These are phyloP conservation scores for Syngnathus rostellatus DNA, from an alignment of 2,797 vertebrate genomes.

Conservation along the genomic window DNA sequence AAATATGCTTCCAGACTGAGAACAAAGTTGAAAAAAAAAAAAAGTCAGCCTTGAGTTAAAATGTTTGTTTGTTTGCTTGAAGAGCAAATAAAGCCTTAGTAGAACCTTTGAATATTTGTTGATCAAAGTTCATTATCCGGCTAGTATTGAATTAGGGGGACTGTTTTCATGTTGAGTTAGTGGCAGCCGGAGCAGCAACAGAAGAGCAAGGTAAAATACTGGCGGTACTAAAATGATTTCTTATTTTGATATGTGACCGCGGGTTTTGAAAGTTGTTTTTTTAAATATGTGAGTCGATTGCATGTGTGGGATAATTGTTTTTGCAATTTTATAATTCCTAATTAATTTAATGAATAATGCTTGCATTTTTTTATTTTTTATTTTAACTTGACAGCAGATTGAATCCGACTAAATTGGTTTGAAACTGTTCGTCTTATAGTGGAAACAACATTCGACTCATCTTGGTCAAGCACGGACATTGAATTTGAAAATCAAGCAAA, in stretches of 20 bases:
- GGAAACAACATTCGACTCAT: background rate
- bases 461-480: background rate
- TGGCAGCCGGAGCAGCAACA: conserved; percentile 10
- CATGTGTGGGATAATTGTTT: background rate
- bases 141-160: conserved; percentile 15
- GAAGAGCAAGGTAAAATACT: conserved; percentile 8
- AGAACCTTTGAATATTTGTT: conserved; percentile 32
- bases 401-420: no score
- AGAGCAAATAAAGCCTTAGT: conserved; percentile 16
- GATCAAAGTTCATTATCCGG: conserved; percentile 35
- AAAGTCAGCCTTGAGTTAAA: background rate
- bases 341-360: no score
- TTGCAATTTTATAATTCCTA: background rate
- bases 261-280: background rate
- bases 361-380: no score
- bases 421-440: background rate
- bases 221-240: conserved; percentile 18
- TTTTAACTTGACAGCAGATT: no score
- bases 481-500: background rate
- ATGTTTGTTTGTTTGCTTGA: conserved; percentile 3
- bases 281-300: background rate
- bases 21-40: conserved; percentile 5
- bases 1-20: background rate
- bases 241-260: background rate
- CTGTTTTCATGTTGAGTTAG: conserved; percentile 35